Evolutionary conservation across 2,888 invertebrate species (phyloP).

Genomic region (Polyommatus icarus): DNA sequence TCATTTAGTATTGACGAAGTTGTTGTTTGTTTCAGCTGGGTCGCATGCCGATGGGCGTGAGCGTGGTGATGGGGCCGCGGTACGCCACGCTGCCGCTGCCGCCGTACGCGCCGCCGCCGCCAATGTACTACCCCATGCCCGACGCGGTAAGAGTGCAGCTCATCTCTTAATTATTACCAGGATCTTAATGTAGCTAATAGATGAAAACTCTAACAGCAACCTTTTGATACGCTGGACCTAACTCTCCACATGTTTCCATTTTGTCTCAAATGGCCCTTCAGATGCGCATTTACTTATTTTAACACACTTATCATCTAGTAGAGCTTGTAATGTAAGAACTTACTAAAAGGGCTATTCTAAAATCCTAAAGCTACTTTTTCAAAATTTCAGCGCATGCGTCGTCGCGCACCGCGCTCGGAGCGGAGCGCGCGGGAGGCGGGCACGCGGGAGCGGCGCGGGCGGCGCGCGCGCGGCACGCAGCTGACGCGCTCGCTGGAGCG

Average conservation of each 20-base stretch:
- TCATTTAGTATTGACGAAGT: too few relatives aligned
- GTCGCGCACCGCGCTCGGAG: conserved; percentile 55
- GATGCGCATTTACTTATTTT: too few relatives aligned
- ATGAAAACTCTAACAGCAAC: too few relatives aligned
- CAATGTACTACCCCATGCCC: conserved; percentile 69
- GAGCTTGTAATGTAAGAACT: too few relatives aligned
- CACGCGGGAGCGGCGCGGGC: conserved; percentile 41
- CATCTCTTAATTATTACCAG: too few relatives aligned
- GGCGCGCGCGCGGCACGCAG: conserved; percentile 63
- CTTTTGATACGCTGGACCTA: too few relatives aligned
- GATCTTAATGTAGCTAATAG: too few relatives aligned
- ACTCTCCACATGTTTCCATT: too few relatives aligned
- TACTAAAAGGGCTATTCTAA: not conserved
- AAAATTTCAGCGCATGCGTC: conserved; percentile 57
- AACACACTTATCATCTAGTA: too few relatives aligned
- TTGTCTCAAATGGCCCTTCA: too few relatives aligned
- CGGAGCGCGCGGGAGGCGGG: conserved; percentile 57
- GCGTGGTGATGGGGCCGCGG: conserved; percentile 68
- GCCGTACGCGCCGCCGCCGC: conserved; percentile 55
- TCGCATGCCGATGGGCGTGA: conserved; percentile 56
- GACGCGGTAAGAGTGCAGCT: conserved; percentile 57
- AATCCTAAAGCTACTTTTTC: not conserved
- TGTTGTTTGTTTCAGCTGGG: conserved; percentile 56
- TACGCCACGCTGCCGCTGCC: conserved; percentile 73
- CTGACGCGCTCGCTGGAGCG: conserved; percentile 76